phyloP scores from a whole-genome alignment of 1,140 invertebrate genomes.

The Maniola jurtina region DNA sequence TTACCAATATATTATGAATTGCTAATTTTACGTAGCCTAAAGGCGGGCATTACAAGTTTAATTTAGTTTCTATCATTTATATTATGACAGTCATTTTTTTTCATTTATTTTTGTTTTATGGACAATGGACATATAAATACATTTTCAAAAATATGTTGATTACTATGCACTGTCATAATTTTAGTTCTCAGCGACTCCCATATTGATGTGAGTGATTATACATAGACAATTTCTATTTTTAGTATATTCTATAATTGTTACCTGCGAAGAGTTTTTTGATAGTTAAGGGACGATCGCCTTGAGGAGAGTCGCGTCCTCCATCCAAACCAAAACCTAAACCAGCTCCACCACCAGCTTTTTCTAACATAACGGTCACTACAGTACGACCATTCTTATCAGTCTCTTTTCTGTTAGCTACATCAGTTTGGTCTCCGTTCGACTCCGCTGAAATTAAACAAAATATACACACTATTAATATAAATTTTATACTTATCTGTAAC shows the following conservation, averaged over 20 bases:
- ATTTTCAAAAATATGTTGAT: too few relatives aligned
- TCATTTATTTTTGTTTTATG: too few relatives aligned
- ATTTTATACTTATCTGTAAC: neutral
- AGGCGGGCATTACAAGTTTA: too few relatives aligned
- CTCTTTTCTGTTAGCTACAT: conserved; percentile 28
- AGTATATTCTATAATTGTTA: conserved; percentile 70
- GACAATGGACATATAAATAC: too few relatives aligned
- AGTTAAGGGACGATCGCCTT: conserved; percentile 90
- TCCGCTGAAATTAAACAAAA: conserved; percentile 49
- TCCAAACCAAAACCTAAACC: conserved; percentile 95
- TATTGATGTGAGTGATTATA: too few relatives aligned
- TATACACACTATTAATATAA: conserved; percentile 66
- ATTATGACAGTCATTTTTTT: too few relatives aligned
- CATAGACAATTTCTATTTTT: too few relatives aligned
- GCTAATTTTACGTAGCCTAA: too few relatives aligned
- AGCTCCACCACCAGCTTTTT: conserved; percentile 90
- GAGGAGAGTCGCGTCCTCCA: conserved; percentile 93
- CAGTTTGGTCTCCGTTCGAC: conserved; percentile 55
- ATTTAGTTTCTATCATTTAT: too few relatives aligned
- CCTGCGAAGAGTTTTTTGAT: conserved; percentile 96
- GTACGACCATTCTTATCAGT: conserved; percentile 33
- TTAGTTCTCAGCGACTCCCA: too few relatives aligned
- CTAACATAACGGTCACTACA: conserved; percentile 79
- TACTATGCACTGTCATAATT: too few relatives aligned
- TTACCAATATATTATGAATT: too few relatives aligned